Evolutionary conservation across 2,797 vertebrate species (phyloP), one percentile per base, ranked within the genome.

Genomic region (Pagetopsis macropterus): DNA sequence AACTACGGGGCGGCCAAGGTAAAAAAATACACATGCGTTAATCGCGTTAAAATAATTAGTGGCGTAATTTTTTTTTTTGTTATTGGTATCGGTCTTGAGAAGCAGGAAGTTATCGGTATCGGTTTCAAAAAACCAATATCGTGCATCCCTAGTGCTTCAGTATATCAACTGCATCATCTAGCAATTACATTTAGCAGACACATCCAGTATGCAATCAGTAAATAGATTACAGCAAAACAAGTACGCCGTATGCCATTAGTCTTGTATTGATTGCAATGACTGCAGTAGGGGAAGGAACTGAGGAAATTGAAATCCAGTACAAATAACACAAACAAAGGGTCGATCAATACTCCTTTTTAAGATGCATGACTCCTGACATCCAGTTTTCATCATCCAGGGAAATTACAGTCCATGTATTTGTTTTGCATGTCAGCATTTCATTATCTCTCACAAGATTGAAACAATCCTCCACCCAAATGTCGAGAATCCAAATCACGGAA

Each of bases 181-280:
- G 17, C n/a, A 59, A 61, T 78, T 69, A n/a, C 40, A 76, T 66
- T 84, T 82, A 51, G 13, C 61, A 48, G 49, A 57, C 6, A 3
- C 27, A 37, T 45, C 17, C 50, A 50, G 5, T 2, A 57, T 11
- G 37, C 58, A 21, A 69, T 44, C 46, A 60, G 52, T 65, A 65
- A 75, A 76, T 33, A 46, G 17, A 73, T 81, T 73, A 76, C 37
- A 55, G 31, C 12, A 71, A 64, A 76, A 54, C 17, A 59, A 65
- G 27, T 3, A 55, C 21, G 23, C 23, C 19, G 31, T 11, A 14
- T 37, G 15, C 51, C 33, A 70, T 72, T 48, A 72, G 40, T 74
- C 51, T 31, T 21, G 43, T 68, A 66, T 44, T 52, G 60, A 80
- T 72, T 61, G 19, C 16, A 41, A 17, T 31, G 1, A 62, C 48